A percentile compares a stretch with the other conserved stretches of the same genome.
phyloP scores from a whole-genome alignment of 2,797 vertebrate species.

The Gallirallus australis region DNA sequence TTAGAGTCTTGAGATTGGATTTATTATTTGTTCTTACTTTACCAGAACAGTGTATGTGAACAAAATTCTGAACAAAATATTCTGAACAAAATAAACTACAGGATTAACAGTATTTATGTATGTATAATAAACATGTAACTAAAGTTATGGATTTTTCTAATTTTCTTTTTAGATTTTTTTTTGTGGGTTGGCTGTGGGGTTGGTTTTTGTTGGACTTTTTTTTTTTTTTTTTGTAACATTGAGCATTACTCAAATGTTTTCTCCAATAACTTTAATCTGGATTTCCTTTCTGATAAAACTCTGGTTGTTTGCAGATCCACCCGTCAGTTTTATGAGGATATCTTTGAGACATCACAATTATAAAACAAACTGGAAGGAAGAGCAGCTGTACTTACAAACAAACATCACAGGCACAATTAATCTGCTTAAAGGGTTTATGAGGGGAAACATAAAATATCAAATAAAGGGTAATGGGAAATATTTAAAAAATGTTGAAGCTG shows the following conservation, averaged over 20 bases:
- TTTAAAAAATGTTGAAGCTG: slow-evolving; percentile 79
- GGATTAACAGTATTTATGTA: background rate
- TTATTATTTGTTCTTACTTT: slow-evolving; percentile 36
- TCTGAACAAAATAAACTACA: background rate
- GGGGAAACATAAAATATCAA: slow-evolving; percentile 88
- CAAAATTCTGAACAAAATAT: background rate
- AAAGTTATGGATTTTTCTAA: background rate
- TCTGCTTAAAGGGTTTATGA: slow-evolving; percentile 84
- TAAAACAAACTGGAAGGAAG: slow-evolving; percentile 81
- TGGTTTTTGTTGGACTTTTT: background rate
- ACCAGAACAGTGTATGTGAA: background rate
- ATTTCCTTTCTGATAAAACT: slow-evolving; percentile 71
- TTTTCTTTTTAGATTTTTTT: background rate
- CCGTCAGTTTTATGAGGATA: slow-evolving; percentile 76
- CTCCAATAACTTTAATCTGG: slow-evolving; percentile 48
- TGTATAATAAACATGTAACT: background rate
- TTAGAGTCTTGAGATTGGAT: background rate
- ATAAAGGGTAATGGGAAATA: slow-evolving; percentile 86
- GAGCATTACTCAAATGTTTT: slow-evolving; percentile 23
- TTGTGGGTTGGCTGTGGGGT: background rate
- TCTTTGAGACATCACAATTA: slow-evolving; percentile 76
- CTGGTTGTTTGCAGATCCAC: slow-evolving; percentile 69
- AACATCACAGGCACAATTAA: slow-evolving; percentile 84
- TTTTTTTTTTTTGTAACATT: background rate
- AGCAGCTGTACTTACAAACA: slow-evolving; percentile 84